phyloP scores from a whole-genome alignment of 2,113 vertebrate species.

The Lophotis ruficrista region DNA sequence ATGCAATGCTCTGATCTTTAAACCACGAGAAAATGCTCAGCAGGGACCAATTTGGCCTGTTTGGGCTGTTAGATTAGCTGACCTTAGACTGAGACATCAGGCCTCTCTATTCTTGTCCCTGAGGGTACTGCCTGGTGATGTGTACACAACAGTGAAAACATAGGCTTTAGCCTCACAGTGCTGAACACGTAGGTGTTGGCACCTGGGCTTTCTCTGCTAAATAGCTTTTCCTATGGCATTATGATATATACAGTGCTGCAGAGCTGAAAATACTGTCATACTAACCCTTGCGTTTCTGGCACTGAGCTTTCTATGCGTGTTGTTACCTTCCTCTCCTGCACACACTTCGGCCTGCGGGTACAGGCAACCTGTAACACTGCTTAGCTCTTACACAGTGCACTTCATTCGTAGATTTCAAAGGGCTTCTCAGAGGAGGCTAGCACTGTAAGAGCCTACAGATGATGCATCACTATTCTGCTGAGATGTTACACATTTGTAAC shows the following conservation, averaged over 20 bases:
- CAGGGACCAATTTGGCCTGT: neutral
- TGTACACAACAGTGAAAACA: neutral
- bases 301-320: fast-evolving
- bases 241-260: fast-evolving
- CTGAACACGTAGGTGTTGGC: neutral
- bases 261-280: neutral
- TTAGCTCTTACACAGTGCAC: neutral
- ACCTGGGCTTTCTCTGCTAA: neutral
- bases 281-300: neutral
- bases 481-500: neutral
- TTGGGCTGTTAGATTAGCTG: neutral
- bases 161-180: neutral
- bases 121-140: neutral
- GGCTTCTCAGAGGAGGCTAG: neutral
- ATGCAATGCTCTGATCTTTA: conserved; percentile 33
- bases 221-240: neutral
- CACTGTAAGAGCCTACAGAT: neutral
- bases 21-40: neutral
- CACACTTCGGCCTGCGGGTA: neutral
- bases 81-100: neutral
- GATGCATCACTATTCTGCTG: neutral
- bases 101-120: neutral
- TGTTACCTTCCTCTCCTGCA: neutral
- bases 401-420: neutral
- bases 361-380: neutral